Evolutionary conservation across 2,888 invertebrate species (phyloP).

Genomic region (Copidosoma aretas): DNA sequence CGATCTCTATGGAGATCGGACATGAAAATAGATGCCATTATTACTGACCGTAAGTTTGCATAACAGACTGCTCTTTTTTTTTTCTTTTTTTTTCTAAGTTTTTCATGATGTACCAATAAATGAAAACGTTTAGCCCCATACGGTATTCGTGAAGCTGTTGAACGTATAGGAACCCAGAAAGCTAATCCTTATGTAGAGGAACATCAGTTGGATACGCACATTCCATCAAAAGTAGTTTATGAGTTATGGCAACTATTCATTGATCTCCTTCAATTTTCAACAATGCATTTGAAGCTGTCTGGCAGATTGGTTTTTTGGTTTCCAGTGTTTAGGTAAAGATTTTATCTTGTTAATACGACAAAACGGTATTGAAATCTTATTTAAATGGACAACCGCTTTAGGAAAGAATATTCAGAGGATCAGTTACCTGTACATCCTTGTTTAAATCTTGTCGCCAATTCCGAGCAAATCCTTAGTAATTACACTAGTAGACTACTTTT

Average conservation of each 20-base stretch:
- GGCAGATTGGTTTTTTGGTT: slow-evolving; percentile 95
- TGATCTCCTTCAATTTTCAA: slow-evolving; percentile 86
- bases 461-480: slow-evolving; percentile 86
- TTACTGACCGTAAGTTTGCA: slow-evolving; percentile 86
- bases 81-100: background rate
- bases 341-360: background rate
- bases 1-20: slow-evolving; percentile 77
- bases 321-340: slow-evolving; percentile 79
- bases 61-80: background rate
- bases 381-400: slow-evolving; percentile 56
- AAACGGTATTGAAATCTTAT: background rate
- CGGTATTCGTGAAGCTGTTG: slow-evolving; percentile 93
- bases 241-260: slow-evolving; percentile 79
- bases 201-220: slow-evolving; percentile 73
- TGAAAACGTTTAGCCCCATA: slow-evolving; percentile 80
- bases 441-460: slow-evolving; percentile 79
- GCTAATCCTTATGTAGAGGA: slow-evolving; percentile 71
- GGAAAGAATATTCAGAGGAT: slow-evolving; percentile 74
- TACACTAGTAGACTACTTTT: slow-evolving; percentile 83
- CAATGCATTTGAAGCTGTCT: slow-evolving; percentile 74
- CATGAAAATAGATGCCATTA: slow-evolving; percentile 85
- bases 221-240: slow-evolving; percentile 87
- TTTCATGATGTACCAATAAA: background rate
- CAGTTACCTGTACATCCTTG: slow-evolving; percentile 83
- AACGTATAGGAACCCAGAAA: slow-evolving; percentile 74